phyloP scores from a whole-genome alignment of 2,888 invertebrate species.

The Parochlus steinenii region DNA sequence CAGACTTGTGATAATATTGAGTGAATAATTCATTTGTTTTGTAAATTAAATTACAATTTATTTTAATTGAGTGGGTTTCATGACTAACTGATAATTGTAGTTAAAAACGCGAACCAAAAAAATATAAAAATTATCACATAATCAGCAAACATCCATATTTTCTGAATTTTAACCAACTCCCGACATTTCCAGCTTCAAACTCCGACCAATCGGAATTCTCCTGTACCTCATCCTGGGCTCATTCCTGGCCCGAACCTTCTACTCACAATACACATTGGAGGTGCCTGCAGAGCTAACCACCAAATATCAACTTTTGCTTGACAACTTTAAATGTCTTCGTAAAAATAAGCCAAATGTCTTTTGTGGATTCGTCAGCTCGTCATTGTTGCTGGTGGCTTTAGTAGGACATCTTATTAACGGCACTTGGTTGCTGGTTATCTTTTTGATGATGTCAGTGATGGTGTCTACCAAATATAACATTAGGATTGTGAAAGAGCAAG shows the following conservation, averaged over 20 bases:
- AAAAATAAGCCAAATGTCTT: constrained; percentile 4
- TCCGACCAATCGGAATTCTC: constrained; percentile 8
- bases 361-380: constrained; percentile 10
- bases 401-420: constrained; percentile 7
- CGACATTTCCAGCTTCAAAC: constrained; percentile 7
- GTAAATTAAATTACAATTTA: too few relatives aligned
- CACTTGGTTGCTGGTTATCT: constrained; percentile 8
- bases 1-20: too few relatives aligned
- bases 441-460: too few relatives aligned
- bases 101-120: too few relatives aligned
- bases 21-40: too few relatives aligned
- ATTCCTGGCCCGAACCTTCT: constrained; percentile 10
- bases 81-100: too few relatives aligned
- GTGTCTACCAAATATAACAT: too few relatives aligned
- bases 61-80: too few relatives aligned
- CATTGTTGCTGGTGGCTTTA: constrained; percentile 6
- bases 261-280: constrained; percentile 6
- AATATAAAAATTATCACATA: too few relatives aligned
- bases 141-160: too few relatives aligned
- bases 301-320: not conserved
- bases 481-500: too few relatives aligned
- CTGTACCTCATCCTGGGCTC: constrained; percentile 8
- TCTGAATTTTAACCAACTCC: too few relatives aligned
- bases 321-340: constrained; percentile 1
- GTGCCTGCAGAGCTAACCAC: constrained; percentile 3